A percentile compares a stretch with the other conserved stretches of the same genome.
Conservation (phyloP, 2,113 vertebrate genomes). For the Chaetops frenatus region DNA sequence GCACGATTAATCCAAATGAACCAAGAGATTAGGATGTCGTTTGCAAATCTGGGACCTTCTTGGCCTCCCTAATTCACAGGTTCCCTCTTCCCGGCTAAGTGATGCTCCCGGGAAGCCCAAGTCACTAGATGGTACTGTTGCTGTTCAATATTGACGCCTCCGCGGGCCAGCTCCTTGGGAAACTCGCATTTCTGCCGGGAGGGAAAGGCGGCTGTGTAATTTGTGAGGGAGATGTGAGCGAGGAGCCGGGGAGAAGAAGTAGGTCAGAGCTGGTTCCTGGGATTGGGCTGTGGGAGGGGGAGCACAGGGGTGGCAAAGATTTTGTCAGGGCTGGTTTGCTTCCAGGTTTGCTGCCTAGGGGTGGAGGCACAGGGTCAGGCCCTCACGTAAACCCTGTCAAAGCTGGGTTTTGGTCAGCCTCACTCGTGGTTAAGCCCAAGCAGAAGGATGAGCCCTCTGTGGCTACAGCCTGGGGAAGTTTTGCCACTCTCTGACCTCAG, state of each 20-base stretch:
- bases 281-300: background rate
- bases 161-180: background rate
- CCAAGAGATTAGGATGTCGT: background rate
- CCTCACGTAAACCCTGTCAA: background rate
- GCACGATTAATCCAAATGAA: background rate
- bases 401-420: background rate
- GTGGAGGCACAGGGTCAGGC: background rate
- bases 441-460: background rate
- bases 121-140: slow-evolving; percentile 54
- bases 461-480: background rate
- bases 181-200: background rate
- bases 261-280: slow-evolving; percentile 32
- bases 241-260: background rate
- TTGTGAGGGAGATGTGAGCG: background rate
- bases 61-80: background rate
- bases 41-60: background rate
- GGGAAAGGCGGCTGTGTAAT: background rate
- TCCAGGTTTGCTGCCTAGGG: background rate
- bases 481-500: background rate
- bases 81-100: background rate
- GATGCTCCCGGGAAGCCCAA: background rate
- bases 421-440: accelerated
- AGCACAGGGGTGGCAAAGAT: background rate
- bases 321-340: background rate
- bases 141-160: background rate